These are phyloP conservation scores for Drosophila repletoides DNA, from an alignment of 1,140 invertebrate genomes.

Conservation along the genomic window DNA sequence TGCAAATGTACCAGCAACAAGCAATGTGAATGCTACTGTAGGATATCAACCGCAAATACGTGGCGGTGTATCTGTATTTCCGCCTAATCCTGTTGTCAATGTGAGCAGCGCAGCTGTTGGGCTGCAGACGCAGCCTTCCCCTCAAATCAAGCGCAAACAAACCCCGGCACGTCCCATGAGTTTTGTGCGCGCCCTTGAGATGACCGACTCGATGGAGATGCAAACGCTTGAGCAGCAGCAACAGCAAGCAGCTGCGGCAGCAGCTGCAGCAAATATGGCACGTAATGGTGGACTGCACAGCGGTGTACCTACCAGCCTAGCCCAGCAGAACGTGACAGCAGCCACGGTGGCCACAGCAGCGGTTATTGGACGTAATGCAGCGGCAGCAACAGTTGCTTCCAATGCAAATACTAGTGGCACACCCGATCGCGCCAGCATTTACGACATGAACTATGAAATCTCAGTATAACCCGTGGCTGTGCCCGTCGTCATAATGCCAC, in stretches of 20 bases:
- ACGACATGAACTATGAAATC: constrained; percentile 98
- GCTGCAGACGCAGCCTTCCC: constrained; percentile 83
- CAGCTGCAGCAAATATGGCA: constrained; percentile 25
- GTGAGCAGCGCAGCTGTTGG: constrained; percentile 27
- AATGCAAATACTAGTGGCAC: constrained; percentile 84
- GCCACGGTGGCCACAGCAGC: constrained; percentile 10
- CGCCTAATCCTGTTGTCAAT: constrained; percentile 83
- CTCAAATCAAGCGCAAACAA: constrained; percentile 86
- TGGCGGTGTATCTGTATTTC: constrained; percentile 87
- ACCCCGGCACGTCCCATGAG: constrained; percentile 91
- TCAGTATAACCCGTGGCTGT: constrained; percentile 87
- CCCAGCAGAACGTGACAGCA: constrained; percentile 32
- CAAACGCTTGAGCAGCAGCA: constrained; percentile 80
- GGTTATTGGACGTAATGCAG: constrained; percentile 18
- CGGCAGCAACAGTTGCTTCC: constrained; percentile 15
- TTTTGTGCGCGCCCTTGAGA: constrained; percentile 95
- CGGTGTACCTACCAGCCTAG: constrained; percentile 21
- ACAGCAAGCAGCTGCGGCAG: constrained; percentile 56
- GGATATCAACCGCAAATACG: constrained; percentile 86
- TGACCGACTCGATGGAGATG: constrained; percentile 93
- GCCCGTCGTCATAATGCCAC: constrained; percentile 75
- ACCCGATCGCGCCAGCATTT: constrained; percentile 93
- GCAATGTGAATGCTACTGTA: constrained; percentile 23
- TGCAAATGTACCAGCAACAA: constrained; percentile 47
- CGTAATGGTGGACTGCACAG: constrained; percentile 63